Evolutionary conservation across 2,113 vertebrate genomes (phyloP), one percentile per base, ranked within the genome.

Genomic region (Smithornis capensis): DNA sequence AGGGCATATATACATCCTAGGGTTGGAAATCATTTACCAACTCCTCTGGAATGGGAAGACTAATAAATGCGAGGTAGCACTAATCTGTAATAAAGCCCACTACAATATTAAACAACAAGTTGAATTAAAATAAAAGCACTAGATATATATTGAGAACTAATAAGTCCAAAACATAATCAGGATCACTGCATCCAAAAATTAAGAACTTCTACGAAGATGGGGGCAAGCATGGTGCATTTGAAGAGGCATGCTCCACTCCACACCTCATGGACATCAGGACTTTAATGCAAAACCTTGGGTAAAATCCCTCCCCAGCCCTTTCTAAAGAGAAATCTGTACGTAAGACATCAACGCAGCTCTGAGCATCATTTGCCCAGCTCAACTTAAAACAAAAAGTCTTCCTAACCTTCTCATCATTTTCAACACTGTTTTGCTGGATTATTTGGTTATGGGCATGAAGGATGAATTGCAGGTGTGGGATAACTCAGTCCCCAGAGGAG

Each of bases 211-310:
- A 52, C 15, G 0, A 8, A 86, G 28, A 56, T 16, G 38, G 13
- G 17, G 47, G 5, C 16, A 62, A 53, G 28, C 24, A 57, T 0
- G 0, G 60, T n/a, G 12, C 18, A n/a, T 25, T 35, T 45, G 69
- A 91, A 79, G 35, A 57, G 0, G 1, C 28, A 38, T 0, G 0
- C 17, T 42, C 42, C 0, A 0, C 68, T 65, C 24, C 27, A 68
- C 6, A 4, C 19, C 25, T 83, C 1, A 68, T 1, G 21, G 49
- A 22, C 40, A 53, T 23, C n/a, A 42, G 69, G 24, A 52, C 11
- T 82, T 60, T 9, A 73, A 60, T 23, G 16, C 31, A 85, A 82
- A 69, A 86, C 18, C 38, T 37, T 38, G 21, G 24, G 11, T 16
- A 75, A 87, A 87, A 73, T 14, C 25, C 12, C 3, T 73, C 22